phyloP scores from a whole-genome alignment of 2,888 invertebrate genomes.

The Omphaloscelis lunosa region DNA sequence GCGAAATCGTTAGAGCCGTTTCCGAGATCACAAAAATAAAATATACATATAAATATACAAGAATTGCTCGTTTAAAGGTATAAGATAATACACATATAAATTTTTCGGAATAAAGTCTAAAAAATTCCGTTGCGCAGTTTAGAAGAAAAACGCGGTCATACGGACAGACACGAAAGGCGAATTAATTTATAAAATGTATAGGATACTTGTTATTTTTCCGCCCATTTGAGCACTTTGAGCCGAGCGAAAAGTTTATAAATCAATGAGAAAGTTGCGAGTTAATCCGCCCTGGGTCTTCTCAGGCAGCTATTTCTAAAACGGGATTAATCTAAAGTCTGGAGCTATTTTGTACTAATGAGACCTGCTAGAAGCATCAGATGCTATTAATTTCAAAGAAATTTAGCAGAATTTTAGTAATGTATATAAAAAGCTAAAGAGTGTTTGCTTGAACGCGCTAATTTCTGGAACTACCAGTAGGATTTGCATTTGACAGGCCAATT shows the following conservation, averaged over 20 bases:
- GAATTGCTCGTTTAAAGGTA: too few relatives aligned
- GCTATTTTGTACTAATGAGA: neutral
- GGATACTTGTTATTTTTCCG: constrained; percentile 26
- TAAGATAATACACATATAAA: too few relatives aligned
- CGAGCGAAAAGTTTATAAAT: constrained; percentile 44
- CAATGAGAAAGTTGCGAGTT: constrained; percentile 47
- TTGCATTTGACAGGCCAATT: too few relatives aligned
- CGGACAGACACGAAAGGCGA: neutral
- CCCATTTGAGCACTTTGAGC: constrained; percentile 22
- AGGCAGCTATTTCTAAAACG: constrained; percentile 12
- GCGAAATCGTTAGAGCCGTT: too few relatives aligned
- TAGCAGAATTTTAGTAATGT: too few relatives aligned
- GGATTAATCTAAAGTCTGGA: constrained; percentile 19
- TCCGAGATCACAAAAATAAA: too few relatives aligned
- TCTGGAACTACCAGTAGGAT: too few relatives aligned
- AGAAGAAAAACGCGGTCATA: neutral
- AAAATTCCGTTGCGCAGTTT: neutral
- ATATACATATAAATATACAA: too few relatives aligned
- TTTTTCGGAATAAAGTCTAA: too few relatives aligned
- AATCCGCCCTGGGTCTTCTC: constrained; percentile 29
- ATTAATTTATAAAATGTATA: neutral
- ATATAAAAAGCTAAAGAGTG: too few relatives aligned
- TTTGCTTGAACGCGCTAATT: too few relatives aligned
- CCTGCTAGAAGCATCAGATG: neutral
- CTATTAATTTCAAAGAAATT: neutral